phyloP scores from a whole-genome alignment of 53 echinoderm and acorn worm species.

The Hippasteria phrygiana region DNA sequence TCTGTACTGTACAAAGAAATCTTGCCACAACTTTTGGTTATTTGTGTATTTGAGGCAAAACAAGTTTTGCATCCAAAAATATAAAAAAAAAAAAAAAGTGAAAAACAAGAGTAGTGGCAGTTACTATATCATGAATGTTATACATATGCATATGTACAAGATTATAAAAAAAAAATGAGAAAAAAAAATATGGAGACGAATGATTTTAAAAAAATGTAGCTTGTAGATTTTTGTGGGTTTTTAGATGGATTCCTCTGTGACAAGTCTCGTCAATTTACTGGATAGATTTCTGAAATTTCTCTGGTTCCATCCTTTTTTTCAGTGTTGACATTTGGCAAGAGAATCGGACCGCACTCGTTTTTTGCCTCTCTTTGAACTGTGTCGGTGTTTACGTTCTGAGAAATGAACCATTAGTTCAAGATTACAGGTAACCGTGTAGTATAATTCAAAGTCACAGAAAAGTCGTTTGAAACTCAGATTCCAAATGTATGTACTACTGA shows the following conservation, averaged over 20 bases:
- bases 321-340: neutral
- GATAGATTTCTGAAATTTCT: neutral
- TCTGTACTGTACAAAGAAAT: conserved; percentile 40
- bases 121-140: conserved; percentile 36
- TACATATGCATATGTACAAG: conserved; percentile 57
- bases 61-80: conserved; percentile 33
- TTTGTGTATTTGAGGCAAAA: conserved; percentile 56
- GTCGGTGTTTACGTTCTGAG: no score
- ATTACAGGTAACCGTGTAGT: no score
- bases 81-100: conserved; percentile 26
- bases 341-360: no score
- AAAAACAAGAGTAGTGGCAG: conserved; percentile 5
- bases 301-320: neutral
- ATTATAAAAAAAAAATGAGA: neutral
- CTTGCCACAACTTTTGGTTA: conserved; percentile 48
- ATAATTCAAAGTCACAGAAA: no score
- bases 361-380: no score
- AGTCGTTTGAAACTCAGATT: no score
- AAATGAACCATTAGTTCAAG: no score
- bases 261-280: neutral
- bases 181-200: neutral
- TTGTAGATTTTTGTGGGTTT: conserved; percentile 20
- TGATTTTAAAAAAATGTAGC: conserved; percentile 11
- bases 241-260: conserved; percentile 1
- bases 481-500: no score